Base-by-base conservation (phyloP, 2,888 invertebrate species). In the Pycnomerus fuliginosus region DNA sequence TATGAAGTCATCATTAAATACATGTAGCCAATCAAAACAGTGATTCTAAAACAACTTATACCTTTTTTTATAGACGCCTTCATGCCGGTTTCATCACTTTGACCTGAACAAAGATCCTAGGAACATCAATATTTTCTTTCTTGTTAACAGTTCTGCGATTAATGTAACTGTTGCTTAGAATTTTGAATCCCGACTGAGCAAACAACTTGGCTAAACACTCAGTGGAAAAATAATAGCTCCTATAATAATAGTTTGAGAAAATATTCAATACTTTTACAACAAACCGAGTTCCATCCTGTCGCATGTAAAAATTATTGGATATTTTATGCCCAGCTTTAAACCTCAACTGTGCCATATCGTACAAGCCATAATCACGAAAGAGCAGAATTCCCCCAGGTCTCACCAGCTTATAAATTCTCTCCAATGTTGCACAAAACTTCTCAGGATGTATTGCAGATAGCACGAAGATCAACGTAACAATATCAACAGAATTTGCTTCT, bases 271-370 rank as follows among this genome's bases (percentile, higher is more conserved):
- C n/a, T 2, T 20, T 3, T 2, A 12, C 3, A 34, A 20, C 29
- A 53, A 67, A 85, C 82, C 94, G 82, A 0, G 97, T 98, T 1
- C 96, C 96, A 80, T 99, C 98, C 70, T 97, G 97, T 11, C 98
- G 76, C 79, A 93, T 89, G 67, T 98, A 99, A 58, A 95, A 89
- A 67, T 94, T 90, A 2, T 97, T 94, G 0, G 83, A 72, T 33
- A 98, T 88, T 71, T 97, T 96, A 65, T 91, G 86, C 0, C 95
- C 96, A 0, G 92, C 83, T 49, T 90, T 88, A 68, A 99, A 99
- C 20, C 98, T 77, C 33, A 98, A 66, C 75, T 97, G 96, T 0
- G 98, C 92, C 87, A 97, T 92, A 69, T 98, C 98, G 64, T 94
- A 88, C 0, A 92, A 74, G 0, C 94, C 98, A 71, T 98, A 99